These are phyloP conservation scores for Abramis brama DNA, from an alignment of 2,113 vertebrate species.

Conservation along the genomic window DNA sequence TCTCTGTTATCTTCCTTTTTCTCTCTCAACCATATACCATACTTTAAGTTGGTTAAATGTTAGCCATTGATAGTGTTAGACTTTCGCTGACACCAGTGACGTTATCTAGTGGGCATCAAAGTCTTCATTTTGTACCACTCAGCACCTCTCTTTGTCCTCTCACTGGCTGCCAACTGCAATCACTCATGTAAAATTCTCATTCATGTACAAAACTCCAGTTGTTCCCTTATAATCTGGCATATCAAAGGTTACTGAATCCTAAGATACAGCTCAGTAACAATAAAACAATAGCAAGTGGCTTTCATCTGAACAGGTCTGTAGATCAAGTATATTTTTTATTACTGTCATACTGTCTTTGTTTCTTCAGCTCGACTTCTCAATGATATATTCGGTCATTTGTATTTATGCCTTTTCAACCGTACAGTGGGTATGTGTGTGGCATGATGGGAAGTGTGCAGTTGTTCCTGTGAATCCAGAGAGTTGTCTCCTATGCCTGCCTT, in stretches of 20 bases:
- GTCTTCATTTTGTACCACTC: constrained; percentile 13
- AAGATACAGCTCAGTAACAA: neutral
- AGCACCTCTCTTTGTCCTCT: neutral
- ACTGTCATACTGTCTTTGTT: neutral
- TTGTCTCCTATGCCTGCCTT: constrained; percentile 63
- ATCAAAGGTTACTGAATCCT: constrained; percentile 5
- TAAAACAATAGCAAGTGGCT: constrained; percentile 14
- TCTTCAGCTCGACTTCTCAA: neutral
- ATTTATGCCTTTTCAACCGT: constrained; percentile 8
- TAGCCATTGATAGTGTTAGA: constrained; percentile 13
- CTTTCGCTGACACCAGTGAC: neutral
- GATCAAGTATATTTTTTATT: neutral
- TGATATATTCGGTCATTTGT: constrained; percentile 2
- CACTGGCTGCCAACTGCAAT: neutral
- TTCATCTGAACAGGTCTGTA: neutral
- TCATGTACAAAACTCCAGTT: constrained; percentile 11
- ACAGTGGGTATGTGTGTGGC: neutral
- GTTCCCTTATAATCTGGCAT: constrained; percentile 1
- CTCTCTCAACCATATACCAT: too few relatives aligned
- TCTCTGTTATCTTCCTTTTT: neutral
- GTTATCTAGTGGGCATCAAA: constrained; percentile 24
- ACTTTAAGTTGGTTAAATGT: neutral
- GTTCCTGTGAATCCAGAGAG: constrained; percentile 45
- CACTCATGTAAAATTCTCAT: neutral
- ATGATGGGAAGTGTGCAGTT: constrained; percentile 18